phyloP scores from a whole-genome alignment of 2,113 vertebrate species.

The Zapus hudsonius region DNA sequence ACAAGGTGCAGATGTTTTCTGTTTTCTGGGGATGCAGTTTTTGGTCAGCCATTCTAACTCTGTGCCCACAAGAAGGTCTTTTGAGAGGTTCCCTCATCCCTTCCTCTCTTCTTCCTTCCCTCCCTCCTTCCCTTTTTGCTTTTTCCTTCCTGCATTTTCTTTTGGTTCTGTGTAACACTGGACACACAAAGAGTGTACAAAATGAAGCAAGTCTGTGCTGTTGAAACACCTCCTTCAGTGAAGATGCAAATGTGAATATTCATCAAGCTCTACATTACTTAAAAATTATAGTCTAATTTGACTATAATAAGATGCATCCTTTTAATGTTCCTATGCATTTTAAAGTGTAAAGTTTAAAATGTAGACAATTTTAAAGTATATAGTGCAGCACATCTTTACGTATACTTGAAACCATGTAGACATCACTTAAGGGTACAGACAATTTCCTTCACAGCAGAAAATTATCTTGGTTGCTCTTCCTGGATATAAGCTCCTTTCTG shows the following conservation, averaged over 20 bases:
- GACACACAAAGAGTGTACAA: background rate
- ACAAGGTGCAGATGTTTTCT: background rate
- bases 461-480: background rate
- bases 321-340: background rate
- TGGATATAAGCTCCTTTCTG: background rate
- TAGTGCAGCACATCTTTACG: background rate
- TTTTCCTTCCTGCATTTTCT: too few species aligned
- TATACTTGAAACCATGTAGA: background rate
- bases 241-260: conserved; percentile 20
- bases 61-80: background rate
- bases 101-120: background rate
- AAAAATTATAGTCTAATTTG: background rate
- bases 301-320: background rate
- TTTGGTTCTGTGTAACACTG: background rate
- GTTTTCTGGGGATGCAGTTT: background rate
- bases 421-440: background rate
- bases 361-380: background rate
- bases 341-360: background rate
- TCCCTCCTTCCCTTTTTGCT: background rate
- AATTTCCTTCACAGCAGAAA: background rate
- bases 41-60: background rate
- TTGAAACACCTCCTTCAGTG: background rate
- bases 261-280: background rate
- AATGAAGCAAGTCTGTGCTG: background rate
- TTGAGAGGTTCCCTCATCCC: background rate